Percentiles rank a stretch among this genome's conserved stretches.
Conservation (phyloP, 2,888 invertebrate genomes). For the Chesias legatella region DNA sequence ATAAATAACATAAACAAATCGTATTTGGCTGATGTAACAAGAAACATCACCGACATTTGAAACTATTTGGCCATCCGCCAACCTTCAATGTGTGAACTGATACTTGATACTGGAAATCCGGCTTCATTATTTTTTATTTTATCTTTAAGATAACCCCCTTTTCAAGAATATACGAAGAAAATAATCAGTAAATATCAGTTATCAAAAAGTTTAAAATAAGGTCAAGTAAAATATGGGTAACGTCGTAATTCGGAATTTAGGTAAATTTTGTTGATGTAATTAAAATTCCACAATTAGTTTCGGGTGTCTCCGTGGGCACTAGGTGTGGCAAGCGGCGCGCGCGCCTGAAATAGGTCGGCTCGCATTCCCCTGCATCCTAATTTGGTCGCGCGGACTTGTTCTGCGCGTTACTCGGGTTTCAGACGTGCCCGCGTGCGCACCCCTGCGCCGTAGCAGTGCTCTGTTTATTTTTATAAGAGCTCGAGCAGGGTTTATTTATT, state of each 20-base stretch:
- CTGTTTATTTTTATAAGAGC: slow-evolving; percentile 2
- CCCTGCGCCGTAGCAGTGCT: slow-evolving; percentile 8
- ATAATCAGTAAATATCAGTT: slow-evolving; percentile 2
- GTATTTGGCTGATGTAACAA: slow-evolving; percentile 52
- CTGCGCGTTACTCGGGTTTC: slow-evolving; percentile 62
- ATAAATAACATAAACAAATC: slow-evolving; percentile 37
- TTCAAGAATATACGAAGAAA: slow-evolving; percentile 1
- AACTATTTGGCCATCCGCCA: slow-evolving; percentile 61
- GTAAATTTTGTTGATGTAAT: slow-evolving; percentile 45
- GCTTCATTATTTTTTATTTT: slow-evolving; percentile 15
- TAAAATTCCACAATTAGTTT: slow-evolving; percentile 62
- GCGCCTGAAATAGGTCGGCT: slow-evolving; percentile 71
- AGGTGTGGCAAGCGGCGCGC: slow-evolving; percentile 55
- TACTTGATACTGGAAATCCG: slow-evolving; percentile 58
- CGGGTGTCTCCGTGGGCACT: slow-evolving; percentile 53
- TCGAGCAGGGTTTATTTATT: no score
- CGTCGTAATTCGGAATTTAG: slow-evolving; percentile 30
- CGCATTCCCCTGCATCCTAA: slow-evolving; percentile 73
- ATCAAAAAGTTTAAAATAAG: slow-evolving; percentile 27
- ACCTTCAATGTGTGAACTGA: slow-evolving; percentile 51
- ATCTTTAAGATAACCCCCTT: not conserved
- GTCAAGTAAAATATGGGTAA: slow-evolving; percentile 28
- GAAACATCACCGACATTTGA: slow-evolving; percentile 54
- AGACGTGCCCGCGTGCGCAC: slow-evolving; percentile 39
- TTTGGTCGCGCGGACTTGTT: slow-evolving; percentile 74